Conservation (phyloP, 2,797 vertebrate genomes). For the Acrossocheilus fasciatus region DNA sequence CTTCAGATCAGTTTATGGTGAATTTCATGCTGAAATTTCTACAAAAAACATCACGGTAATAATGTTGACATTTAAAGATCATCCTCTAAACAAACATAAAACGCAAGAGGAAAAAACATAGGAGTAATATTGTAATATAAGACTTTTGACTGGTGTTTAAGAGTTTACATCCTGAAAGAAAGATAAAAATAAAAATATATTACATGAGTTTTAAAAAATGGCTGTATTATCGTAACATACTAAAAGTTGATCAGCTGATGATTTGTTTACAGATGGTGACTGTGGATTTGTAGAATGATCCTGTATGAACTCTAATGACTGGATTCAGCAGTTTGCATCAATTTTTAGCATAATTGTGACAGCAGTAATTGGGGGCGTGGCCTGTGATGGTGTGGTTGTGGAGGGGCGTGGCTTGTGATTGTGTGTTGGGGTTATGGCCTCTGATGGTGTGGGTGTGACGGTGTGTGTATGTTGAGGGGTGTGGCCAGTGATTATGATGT, state of each 20-base stretch:
- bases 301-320: background rate
- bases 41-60: background rate
- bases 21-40: background rate
- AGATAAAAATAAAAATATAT: background rate
- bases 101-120: background rate
- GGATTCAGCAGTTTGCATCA: background rate
- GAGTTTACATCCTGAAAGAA: background rate
- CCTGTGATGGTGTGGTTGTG: background rate
- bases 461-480: background rate
- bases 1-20: background rate
- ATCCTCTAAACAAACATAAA: background rate
- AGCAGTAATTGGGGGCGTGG: background rate
- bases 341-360: background rate
- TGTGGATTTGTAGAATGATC: background rate
- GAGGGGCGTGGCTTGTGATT: no score
- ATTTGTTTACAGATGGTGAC: background rate
- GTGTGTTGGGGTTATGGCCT: no score
- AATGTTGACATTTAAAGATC: background rate
- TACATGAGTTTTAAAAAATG: background rate
- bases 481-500: no score
- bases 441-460: no score
- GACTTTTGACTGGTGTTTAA: background rate
- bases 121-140: background rate
- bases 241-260: background rate
- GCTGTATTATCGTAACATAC: background rate